Evolutionary conservation across 2,888 invertebrate species (phyloP).

Genomic region (Melikaiella ostensackeni): DNA sequence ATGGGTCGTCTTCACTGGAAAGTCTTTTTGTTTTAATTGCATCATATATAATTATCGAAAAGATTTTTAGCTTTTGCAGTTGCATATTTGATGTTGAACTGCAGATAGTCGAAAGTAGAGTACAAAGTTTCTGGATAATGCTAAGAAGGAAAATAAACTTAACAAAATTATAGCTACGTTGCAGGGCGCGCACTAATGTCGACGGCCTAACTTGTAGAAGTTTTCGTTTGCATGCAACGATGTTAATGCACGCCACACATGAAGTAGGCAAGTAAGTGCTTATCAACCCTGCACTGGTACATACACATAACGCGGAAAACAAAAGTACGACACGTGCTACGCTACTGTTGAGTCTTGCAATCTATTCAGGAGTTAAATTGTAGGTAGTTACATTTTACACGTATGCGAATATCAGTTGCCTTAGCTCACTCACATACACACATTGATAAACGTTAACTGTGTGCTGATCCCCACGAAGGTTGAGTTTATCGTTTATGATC

Average conservation of each 20-base stretch:
- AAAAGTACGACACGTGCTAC: not conserved
- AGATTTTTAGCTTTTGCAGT: not conserved
- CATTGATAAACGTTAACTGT: not conserved
- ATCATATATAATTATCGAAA: too few relatives aligned
- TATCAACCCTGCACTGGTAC: not conserved
- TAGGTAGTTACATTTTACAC: slow-evolving; percentile 54
- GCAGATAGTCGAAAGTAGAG: not conserved
- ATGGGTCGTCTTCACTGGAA: too few relatives aligned
- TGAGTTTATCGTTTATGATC: not conserved
- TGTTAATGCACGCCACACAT: slow-evolving; percentile 6
- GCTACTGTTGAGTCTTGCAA: not conserved
- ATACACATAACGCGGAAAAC: not conserved
- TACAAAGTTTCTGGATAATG: not conserved
- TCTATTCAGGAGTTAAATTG: slow-evolving; percentile 56
- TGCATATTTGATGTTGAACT: not conserved
- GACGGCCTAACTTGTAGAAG: not conserved
- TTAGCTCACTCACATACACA: slow-evolving; percentile 44
- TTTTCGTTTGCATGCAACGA: slow-evolving; percentile 23
- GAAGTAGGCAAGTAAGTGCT: slow-evolving; percentile 9
- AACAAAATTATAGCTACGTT: slow-evolving; percentile 14
- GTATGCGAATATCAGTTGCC: slow-evolving; percentile 55
- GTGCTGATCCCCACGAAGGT: not conserved
- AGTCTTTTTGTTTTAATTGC: too few relatives aligned
- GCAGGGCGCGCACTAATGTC: slow-evolving; percentile 17
- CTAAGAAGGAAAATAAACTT: not conserved